Percentiles rank a stretch among this genome's conserved stretches.
phyloP scores from a whole-genome alignment of 2,113 vertebrate genomes.

The Ictalurus furcatus region DNA sequence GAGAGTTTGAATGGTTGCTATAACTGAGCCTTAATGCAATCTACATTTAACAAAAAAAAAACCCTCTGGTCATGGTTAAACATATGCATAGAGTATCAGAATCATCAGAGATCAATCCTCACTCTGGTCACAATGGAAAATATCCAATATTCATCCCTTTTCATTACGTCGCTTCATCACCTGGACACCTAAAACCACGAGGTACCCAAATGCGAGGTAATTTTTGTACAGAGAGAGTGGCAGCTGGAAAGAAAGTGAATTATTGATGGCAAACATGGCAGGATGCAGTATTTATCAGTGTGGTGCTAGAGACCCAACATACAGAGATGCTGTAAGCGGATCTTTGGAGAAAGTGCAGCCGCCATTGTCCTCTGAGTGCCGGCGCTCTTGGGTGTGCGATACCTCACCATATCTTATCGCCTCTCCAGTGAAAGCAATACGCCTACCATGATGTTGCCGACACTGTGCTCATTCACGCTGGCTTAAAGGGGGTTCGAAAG shows the following conservation, averaged over 20 bases:
- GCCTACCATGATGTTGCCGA: constrained; percentile 31
- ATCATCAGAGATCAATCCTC: background rate
- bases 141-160: background rate
- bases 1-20: background rate
- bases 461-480: constrained; percentile 26
- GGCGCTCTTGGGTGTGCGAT: constrained; percentile 39
- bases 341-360: constrained; percentile 48
- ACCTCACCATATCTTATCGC: constrained; percentile 26
- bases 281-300: constrained; percentile 64
- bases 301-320: constrained; percentile 46
- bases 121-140: background rate
- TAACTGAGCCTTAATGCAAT: background rate
- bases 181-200: constrained; percentile 57
- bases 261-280: constrained; percentile 60
- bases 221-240: constrained; percentile 41
- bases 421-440: constrained; percentile 33
- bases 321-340: constrained; percentile 56
- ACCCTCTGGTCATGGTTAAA: background rate
- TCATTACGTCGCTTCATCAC: constrained; percentile 21
- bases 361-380: constrained; percentile 40
- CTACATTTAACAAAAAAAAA: background rate
- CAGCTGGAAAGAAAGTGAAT: constrained; percentile 55
- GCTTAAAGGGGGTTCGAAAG: constrained; percentile 9
- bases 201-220: constrained; percentile 61
- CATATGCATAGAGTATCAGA: background rate